A percentile compares a stretch with the other conserved stretches of the same genome.
phyloP scores from a whole-genome alignment of 2,888 invertebrate species.

The Dynastes maya region DNA sequence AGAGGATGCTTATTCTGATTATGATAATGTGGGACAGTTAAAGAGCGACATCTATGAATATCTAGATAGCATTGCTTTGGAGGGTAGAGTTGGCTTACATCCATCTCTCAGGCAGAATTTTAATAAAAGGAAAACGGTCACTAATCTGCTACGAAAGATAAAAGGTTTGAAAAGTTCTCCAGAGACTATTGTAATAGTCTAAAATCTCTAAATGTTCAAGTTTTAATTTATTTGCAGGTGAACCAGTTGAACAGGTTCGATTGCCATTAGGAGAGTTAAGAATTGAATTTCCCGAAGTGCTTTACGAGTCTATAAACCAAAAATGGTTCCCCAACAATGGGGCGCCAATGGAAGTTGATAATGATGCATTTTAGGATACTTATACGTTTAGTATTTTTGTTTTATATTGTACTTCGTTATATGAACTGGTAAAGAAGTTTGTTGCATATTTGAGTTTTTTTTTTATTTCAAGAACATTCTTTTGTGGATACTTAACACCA shows the following conservation, averaged over 20 bases:
- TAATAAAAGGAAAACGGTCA: slow-evolving; percentile 27
- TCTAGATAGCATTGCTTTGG: slow-evolving; percentile 38
- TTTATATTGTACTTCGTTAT: background rate
- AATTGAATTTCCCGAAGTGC: slow-evolving; percentile 19
- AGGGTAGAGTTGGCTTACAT: slow-evolving; percentile 40
- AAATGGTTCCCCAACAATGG: slow-evolving; percentile 24
- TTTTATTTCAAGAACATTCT: background rate
- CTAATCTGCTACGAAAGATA: slow-evolving; percentile 22
- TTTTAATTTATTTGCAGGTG: slow-evolving; percentile 13
- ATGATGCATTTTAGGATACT: background rate
- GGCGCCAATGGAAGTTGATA: background rate
- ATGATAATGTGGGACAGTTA: slow-evolving; percentile 16
- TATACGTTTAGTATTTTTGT: slow-evolving; percentile 3
- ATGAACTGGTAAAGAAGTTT: background rate
- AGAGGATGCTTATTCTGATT: slow-evolving; percentile 25
- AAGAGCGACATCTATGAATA: slow-evolving; percentile 39
- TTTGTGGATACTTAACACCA: background rate
- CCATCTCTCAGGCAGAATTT: slow-evolving; percentile 35
- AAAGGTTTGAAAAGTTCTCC: background rate
- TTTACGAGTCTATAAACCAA: slow-evolving; percentile 19
- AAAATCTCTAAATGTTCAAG: background rate
- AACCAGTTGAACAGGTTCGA: slow-evolving; percentile 6
- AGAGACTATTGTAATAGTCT: background rate
- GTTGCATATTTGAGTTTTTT: background rate
- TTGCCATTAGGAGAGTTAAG: slow-evolving; percentile 37